Base-by-base conservation (phyloP, 2,113 vertebrate species). In the Chaetorhynchus papuensis region DNA sequence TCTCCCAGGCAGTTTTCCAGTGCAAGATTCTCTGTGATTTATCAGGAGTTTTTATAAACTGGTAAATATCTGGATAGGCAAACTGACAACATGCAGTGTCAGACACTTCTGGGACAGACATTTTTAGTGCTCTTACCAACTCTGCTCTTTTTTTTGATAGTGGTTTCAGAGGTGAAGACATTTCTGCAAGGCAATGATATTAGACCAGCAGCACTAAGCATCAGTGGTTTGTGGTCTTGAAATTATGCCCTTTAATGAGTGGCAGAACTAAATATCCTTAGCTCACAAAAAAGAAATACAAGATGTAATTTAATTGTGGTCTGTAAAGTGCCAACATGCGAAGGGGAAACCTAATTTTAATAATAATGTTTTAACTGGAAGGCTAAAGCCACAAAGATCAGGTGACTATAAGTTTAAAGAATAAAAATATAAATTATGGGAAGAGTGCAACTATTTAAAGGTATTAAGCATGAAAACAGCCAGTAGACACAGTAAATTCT, bases 181-280 rank as follows among this genome's bases (percentile, higher is more conserved):
- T 71, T 71, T 84, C 27, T 96, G 47, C 4, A 15, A 45, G 41
- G 16, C 35, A 44, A 18, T 87, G 15, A 41, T 78, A 49, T 35
- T 37, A 31, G 70, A 75, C 14, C 37, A 87, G 44, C 52, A 68
- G n/a, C 65, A 69, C n/a, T 79, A 87, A 89, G 22, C 18, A 50
- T 68, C 63, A 44, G 81, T 79, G 81, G 70, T 76, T 95, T 94
- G 78, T 91, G 84, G 57, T 85, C 74, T 93, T 89, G 49, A 89
- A 89, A 91, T 91, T 4, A 87, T 35, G 23, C 70, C n/a, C 85
- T 81, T 74, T 85, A 93, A 72, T 74, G 66, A 86, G n/a, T 83
- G 54, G 41, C n/a, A 78, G 65, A 95, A 78, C 8, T 33, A 60
- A 75, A 84, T 52, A 39, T 56, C 20, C 20, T 82, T 39, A 63